These are phyloP conservation scores for Drosophila dives DNA, from an alignment of 2,888 invertebrate species.

Conservation along the genomic window DNA sequence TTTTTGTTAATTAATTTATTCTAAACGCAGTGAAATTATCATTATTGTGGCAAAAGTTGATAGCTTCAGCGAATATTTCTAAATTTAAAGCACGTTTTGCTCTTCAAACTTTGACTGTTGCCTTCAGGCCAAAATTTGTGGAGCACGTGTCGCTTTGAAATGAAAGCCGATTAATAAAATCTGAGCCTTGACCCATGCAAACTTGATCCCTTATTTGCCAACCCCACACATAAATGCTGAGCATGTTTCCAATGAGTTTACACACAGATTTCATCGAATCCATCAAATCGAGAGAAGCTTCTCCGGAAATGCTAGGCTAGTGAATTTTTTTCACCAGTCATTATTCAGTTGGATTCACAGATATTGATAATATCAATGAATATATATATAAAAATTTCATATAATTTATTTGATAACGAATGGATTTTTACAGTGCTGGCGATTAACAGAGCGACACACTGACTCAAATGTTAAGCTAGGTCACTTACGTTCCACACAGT, in stretches of 20 bases:
- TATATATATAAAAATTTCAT: neutral
- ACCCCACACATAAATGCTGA: neutral
- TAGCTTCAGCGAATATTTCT: neutral
- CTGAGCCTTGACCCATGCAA: neutral
- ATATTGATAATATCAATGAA: neutral
- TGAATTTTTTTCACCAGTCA: neutral
- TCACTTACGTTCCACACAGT: conserved; percentile 75
- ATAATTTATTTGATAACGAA: neutral
- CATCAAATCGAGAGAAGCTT: neutral
- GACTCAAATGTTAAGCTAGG: conserved; percentile 69
- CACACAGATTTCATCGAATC: neutral
- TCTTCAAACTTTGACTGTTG: neutral
- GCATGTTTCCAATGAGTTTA: neutral
- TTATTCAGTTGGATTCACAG: neutral
- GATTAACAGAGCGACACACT: conserved; percentile 57
- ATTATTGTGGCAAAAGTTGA: neutral
- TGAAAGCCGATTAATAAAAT: conserved; percentile 1
- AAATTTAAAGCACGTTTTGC: neutral
- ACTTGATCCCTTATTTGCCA: neutral
- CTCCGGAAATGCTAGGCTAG: neutral
- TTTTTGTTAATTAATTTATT: neutral
- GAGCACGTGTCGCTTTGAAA: neutral
- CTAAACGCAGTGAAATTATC: neutral
- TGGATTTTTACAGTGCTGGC: conserved; percentile 8
- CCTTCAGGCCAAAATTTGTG: neutral